A percentile compares a stretch with the other conserved stretches of the same genome.
These are phyloP conservation scores for Spermophilus dauricus DNA, from an alignment of 2,113 vertebrate species.

Conservation along the genomic window DNA sequence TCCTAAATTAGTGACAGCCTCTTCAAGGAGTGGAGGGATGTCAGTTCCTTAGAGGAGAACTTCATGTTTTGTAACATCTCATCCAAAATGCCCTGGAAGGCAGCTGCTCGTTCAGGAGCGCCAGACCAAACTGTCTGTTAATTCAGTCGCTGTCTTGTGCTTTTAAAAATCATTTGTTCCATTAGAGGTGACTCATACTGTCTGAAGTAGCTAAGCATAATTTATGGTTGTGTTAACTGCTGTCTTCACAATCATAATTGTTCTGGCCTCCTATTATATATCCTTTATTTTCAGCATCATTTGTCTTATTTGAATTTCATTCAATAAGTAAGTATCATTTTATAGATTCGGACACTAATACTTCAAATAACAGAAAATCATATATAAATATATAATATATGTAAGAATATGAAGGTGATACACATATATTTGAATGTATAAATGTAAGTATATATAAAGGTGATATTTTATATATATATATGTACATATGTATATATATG, in stretches of 20 bases:
- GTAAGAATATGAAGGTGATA: not conserved
- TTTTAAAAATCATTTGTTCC: slow-evolving; percentile 10
- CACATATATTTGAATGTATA: not conserved
- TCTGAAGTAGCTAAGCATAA: slow-evolving; percentile 1
- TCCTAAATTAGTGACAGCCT: not conserved
- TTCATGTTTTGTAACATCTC: not conserved
- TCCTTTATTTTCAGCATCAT: not conserved
- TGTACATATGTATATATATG: no score
- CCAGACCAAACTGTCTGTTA: not conserved
- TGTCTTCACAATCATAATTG: not conserved
- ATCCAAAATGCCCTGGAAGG: not conserved
- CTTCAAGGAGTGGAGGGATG: not conserved
- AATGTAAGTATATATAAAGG: not conserved
- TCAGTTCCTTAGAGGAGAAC: not conserved
- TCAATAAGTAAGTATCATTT: not conserved
- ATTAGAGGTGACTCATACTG: not conserved
- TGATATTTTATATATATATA: no score
- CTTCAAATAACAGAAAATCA: not conserved
- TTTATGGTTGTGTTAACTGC: not conserved
- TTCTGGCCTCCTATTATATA: not conserved
- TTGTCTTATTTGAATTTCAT: not conserved
- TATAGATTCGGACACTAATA: not conserved
- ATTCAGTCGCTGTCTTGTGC: not conserved
- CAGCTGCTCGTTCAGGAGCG: not conserved
- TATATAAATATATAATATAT: not conserved